Evolutionary conservation across 2,113 vertebrate species (phyloP), one percentile per base, ranked within the genome.

Genomic region (Leptodactylus fuscus): DNA sequence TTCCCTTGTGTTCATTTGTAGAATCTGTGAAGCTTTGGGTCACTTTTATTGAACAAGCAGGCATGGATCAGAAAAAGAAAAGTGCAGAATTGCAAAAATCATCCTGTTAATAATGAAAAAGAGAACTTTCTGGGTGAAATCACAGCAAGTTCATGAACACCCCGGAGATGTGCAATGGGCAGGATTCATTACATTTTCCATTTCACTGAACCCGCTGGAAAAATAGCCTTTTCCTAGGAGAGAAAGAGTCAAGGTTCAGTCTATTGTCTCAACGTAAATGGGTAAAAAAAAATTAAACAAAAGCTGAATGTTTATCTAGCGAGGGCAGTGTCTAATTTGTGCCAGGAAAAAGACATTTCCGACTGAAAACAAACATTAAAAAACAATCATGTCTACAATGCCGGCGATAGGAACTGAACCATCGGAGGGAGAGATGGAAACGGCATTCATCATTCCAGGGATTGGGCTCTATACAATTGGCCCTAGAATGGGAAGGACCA

Each of bases 121-220:
- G 76, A 73, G 60, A 78, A 80, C 62, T 85, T 85, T 85, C 83
- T 85, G 83, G 83, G 83, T 85, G 83, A 85, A 85, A 85, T 85
- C 83, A 85, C 83, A 85, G 83, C 83, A 80, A 85, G 83, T 85
- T 80, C 75, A 69, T 55, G 60, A 69, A 67, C 44, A 71, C 79
- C 83, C 76, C 83, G 62, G 83, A 85, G 83, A 85, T 70, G 74
- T 79, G 75, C 62, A 78, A 77, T 55, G 75, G 75, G 83, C 75
- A 79, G 49, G 83, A 85, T 85, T 85, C 83, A 85, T 85, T 85
- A 85, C 83, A 85, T 85, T 85, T 85, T 85, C 83, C 65, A 51
- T 85, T 48, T 85, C 83, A 80, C 62, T 85, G 76, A 85, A 65
- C 36, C 76, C 51, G 51, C 48, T 58, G 75, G 62, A 71, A 85